Conservation (phyloP, 1,140 invertebrate genomes). For the Anadara kagoshimensis region DNA sequence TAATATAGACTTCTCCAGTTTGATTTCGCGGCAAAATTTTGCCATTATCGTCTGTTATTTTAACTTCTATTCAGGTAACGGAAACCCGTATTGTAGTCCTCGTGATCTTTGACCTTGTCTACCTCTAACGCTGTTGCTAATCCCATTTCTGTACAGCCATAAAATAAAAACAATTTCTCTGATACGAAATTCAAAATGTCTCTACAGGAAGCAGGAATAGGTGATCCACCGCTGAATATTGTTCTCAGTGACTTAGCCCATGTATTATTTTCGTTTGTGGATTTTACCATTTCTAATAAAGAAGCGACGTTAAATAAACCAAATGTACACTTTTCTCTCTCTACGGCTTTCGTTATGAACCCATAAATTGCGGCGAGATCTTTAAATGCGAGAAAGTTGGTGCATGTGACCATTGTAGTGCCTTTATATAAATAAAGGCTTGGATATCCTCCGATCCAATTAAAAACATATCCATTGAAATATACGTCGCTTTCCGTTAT, state of each 20-base stretch:
- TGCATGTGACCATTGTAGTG: not conserved
- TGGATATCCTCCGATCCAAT: slow-evolving; percentile 1
- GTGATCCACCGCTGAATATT: slow-evolving; percentile 3
- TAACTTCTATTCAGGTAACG: slow-evolving; percentile 7
- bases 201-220: slow-evolving; percentile 2
- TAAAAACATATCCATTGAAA: slow-evolving; percentile 11
- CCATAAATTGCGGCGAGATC: not conserved
- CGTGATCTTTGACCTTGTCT: not conserved
- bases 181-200: slow-evolving; percentile 1
- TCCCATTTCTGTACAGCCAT: slow-evolving; percentile 18
- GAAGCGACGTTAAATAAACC: not conserved
- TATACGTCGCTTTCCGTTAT: not conserved
- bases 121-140: not conserved
- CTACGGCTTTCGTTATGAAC: not conserved
- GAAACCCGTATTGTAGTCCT: slow-evolving; percentile 4
- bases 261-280: not conserved
- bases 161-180: not conserved
- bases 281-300: slow-evolving; percentile 10
- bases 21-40: not conserved
- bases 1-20: slow-evolving; percentile 12
- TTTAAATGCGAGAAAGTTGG: not conserved
- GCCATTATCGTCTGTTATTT: slow-evolving; percentile 10
- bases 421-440: not conserved
- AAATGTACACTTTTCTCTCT: slow-evolving; percentile 2
- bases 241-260: not conserved